phyloP scores from a whole-genome alignment of 2,113 vertebrate genomes.

The Pristiophorus japonicus region DNA sequence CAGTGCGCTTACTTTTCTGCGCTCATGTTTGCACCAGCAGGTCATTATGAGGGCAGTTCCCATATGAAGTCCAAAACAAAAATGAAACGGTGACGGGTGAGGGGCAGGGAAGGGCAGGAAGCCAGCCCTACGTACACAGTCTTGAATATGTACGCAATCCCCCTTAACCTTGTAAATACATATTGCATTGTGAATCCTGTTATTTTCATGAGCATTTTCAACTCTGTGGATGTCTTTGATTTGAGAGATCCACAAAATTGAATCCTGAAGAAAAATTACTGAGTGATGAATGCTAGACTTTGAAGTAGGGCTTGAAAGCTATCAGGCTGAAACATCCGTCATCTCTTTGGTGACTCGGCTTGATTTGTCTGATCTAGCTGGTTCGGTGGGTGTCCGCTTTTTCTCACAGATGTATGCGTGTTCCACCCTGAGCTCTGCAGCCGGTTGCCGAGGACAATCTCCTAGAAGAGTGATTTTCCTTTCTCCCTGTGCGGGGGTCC shows the following conservation, averaged over 20 bases:
- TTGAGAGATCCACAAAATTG: not conserved
- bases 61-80: not conserved
- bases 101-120: not conserved
- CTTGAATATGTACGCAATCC: not conserved
- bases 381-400: not conserved
- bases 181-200: not conserved
- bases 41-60: not conserved
- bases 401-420: not conserved
- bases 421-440: not conserved
- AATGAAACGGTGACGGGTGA: not conserved
- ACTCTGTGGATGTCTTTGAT: not conserved
- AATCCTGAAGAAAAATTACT: not conserved
- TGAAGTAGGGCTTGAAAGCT: constrained; percentile 43
- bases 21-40: not conserved
- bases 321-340: constrained; percentile 47
- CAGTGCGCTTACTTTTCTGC: not conserved
- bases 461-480: not conserved
- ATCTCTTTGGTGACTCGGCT: constrained; percentile 40
- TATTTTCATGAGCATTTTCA: not conserved
- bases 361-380: constrained; percentile 46
- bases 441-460: not conserved
- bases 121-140: not conserved
- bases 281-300: not conserved
- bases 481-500: not conserved
- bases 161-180: not conserved